Percentiles rank a stretch among this genome's conserved stretches.
These are phyloP conservation scores for Hoplodrina blanda DNA, from an alignment of 2,888 invertebrate genomes.

Conservation along the genomic window DNA sequence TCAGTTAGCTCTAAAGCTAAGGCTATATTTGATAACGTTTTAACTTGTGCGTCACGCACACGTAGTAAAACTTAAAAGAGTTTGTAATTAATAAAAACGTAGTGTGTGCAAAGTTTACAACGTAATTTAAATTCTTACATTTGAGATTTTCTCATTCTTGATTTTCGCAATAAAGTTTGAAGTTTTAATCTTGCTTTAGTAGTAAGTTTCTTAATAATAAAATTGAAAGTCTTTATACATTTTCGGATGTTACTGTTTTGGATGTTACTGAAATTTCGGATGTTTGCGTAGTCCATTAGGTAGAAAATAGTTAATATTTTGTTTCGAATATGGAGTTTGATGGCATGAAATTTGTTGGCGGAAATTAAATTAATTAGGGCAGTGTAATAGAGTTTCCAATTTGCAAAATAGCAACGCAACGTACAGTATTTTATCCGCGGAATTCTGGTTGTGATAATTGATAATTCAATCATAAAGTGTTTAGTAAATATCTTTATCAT, in stretches of 20 bases:
- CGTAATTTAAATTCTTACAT: neutral
- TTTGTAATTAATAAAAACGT: conserved; percentile 23
- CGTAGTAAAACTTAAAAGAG: conserved; percentile 27
- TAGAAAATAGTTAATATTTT: neutral
- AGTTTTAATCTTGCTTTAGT: too few relatives aligned
- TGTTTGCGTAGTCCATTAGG: neutral
- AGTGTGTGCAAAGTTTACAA: conserved; percentile 1
- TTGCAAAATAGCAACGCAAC: conserved; percentile 2
- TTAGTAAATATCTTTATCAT: too few relatives aligned
- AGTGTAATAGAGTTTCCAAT: conserved; percentile 14
- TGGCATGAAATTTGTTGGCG: neutral
- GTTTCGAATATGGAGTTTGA: neutral
- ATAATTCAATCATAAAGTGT: too few relatives aligned
- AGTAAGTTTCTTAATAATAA: too few relatives aligned
- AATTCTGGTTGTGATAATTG: neutral
- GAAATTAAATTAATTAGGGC: conserved; percentile 17
- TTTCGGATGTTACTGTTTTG: too few relatives aligned
- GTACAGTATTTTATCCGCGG: neutral
- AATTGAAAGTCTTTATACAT: too few relatives aligned
- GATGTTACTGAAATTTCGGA: neutral
- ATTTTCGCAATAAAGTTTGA: too few relatives aligned
- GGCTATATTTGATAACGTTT: conserved; percentile 10
- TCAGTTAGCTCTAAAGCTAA: conserved; percentile 14
- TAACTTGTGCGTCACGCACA: conserved; percentile 16
- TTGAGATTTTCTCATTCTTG: neutral